Evolutionary conservation across 2,113 vertebrate genomes (phyloP).

Genomic region (Brachionichthys hirsutus): DNA sequence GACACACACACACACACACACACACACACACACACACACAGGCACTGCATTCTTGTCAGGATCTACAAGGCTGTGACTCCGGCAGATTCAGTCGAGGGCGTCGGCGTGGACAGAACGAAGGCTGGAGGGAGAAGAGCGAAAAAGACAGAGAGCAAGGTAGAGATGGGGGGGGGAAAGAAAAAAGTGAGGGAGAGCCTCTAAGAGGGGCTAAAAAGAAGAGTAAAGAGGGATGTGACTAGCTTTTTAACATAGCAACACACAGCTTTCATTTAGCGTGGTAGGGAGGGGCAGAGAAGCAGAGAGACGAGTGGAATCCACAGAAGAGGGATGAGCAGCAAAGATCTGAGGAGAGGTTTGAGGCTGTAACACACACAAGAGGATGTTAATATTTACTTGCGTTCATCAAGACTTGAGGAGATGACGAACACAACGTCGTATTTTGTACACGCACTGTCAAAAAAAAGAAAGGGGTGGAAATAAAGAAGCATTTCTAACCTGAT

Average conservation of each 20-base stretch:
- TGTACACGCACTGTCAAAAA: too few species aligned
- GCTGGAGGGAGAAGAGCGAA: constrained; percentile 29
- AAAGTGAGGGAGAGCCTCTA: constrained; percentile 33
- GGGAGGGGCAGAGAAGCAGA: constrained; percentile 47
- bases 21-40: constrained; percentile 10
- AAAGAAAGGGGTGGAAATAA: too few species aligned
- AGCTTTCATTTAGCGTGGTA: constrained; percentile 72
- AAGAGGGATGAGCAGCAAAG: constrained; percentile 60
- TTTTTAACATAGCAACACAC: constrained; percentile 73
- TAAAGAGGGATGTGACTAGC: constrained; percentile 74
- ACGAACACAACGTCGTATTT: too few species aligned
- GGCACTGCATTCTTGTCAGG: constrained; percentile 59
- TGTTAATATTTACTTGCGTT: too few species aligned
- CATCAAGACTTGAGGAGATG: too few species aligned
- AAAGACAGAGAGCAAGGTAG: constrained; percentile 57
- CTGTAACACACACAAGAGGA: constrained; percentile 20
- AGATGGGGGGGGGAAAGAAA: constrained; percentile 60
- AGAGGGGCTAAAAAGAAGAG: constrained; percentile 62
- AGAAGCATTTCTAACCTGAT: too few species aligned
- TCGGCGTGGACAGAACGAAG: constrained; percentile 50
- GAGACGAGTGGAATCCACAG: constrained; percentile 44
- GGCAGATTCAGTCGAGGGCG: constrained; percentile 60
- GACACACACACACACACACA: constrained; percentile 29
- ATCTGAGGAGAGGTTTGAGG: constrained; percentile 56
- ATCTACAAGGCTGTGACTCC: constrained; percentile 65